These are phyloP conservation scores for Trachythela sp. DNA, from an alignment of 64 coral and sea anemone species.

Conservation along the genomic window DNA sequence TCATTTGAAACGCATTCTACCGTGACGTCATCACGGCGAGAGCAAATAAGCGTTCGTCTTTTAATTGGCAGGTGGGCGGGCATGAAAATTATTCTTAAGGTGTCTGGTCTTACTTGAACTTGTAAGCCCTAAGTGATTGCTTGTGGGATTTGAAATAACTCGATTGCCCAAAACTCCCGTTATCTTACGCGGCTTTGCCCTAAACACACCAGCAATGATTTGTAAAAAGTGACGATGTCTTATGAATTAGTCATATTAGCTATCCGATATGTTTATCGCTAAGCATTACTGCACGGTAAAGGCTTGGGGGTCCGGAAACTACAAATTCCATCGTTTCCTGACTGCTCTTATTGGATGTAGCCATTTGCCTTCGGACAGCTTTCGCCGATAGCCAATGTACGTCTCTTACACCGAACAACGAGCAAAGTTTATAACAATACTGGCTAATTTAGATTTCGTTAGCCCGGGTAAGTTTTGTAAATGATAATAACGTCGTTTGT, in stretches of 20 bases:
- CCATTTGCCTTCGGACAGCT: background rate
- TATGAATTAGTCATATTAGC: background rate
- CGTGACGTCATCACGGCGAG: background rate
- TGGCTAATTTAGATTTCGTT: background rate
- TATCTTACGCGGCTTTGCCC: background rate
- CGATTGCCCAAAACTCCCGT: background rate
- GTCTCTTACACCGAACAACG: background rate
- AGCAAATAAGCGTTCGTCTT: constrained; percentile 17
- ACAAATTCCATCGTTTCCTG: constrained; percentile 26
- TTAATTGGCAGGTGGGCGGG: constrained; percentile 28
- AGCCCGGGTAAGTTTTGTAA: background rate
- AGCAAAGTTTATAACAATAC: background rate
- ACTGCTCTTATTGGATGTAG: constrained; percentile 7
- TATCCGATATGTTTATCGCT: constrained; percentile 11
- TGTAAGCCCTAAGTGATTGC: background rate
- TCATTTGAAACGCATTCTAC: background rate
- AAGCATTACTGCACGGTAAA: background rate
- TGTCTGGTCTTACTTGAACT: background rate
- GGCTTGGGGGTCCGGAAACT: constrained; percentile 29
- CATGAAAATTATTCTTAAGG: constrained; percentile 20
- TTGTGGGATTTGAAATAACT: background rate
- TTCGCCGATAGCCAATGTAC: background rate
- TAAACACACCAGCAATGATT: background rate
- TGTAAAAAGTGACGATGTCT: background rate
- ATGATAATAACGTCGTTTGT: background rate